Percentiles rank a stretch among this genome's conserved stretches.
Evolutionary conservation across 2,888 invertebrate genomes (phyloP).

Genomic region (Oscheius sp.): DNA sequence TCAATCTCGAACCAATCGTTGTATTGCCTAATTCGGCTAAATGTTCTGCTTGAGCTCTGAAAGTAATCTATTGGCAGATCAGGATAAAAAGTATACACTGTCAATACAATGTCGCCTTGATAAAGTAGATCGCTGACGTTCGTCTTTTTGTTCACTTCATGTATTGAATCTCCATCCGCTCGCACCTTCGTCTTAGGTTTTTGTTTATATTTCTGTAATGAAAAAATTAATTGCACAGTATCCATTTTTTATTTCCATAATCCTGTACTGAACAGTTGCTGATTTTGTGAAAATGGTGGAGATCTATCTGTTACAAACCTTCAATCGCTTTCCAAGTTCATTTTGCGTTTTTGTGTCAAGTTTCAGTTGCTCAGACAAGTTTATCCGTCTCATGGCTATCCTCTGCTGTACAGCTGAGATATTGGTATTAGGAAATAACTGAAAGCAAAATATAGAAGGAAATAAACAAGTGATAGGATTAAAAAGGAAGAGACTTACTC

Average conservation of each 20-base stretch:
- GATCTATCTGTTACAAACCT: conserved; percentile 11
- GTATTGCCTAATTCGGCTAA: background rate
- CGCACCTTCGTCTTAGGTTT: conserved; percentile 42
- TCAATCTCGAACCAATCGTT: background rate
- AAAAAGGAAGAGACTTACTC: background rate
- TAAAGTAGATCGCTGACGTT: conserved; percentile 53
- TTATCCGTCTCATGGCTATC: conserved; percentile 1
- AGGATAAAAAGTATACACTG: conserved; percentile 37
- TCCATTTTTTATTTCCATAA: conserved; percentile 18
- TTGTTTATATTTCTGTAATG: conserved; percentile 27
- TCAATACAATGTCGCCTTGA: conserved; percentile 60
- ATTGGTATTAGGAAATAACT: conserved; percentile 28
- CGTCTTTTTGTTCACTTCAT: conserved; percentile 49
- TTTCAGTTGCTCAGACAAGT: background rate
- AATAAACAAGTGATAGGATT: background rate
- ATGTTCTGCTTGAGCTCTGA: conserved; percentile 21
- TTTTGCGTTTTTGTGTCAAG: conserved; percentile 21
- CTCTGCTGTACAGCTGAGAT: conserved; percentile 19
- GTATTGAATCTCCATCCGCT: conserved; percentile 45
- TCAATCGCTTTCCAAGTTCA: conserved; percentile 18
- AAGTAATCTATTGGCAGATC: background rate
- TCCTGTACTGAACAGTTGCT: background rate
- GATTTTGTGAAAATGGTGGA: background rate
- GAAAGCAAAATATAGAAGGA: background rate
- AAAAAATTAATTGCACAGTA: background rate